These are phyloP conservation scores for Hypsopygia costalis DNA, from an alignment of 2,888 invertebrate species.

Conservation along the genomic window DNA sequence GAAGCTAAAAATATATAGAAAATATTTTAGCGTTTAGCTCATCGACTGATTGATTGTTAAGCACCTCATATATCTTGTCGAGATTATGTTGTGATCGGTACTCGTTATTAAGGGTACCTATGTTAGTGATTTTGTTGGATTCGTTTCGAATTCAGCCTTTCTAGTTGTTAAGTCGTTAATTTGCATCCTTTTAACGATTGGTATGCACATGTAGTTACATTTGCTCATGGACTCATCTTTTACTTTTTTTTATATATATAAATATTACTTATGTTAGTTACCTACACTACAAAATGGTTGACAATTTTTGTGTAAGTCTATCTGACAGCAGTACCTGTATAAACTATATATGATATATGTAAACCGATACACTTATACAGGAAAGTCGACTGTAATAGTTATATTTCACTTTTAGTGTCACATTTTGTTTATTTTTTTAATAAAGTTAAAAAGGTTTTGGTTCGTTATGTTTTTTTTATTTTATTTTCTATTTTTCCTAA, in stretches of 20 bases:
- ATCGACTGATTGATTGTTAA: conserved; percentile 61
- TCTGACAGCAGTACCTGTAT: not conserved
- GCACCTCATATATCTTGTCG: conserved; percentile 39
- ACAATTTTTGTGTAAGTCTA: conserved; percentile 35
- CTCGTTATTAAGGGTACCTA: conserved; percentile 31
- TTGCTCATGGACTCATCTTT: conserved; percentile 31
- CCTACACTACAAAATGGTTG: conserved; percentile 26
- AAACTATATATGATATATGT: too few species aligned
- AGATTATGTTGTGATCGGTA: conserved; percentile 36
- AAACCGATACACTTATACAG: not conserved
- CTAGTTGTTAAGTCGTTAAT: conserved; percentile 22
- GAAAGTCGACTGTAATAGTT: conserved; percentile 29
- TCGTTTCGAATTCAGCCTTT: conserved; percentile 47
- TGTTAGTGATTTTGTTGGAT: conserved; percentile 32
- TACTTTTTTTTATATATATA: conserved; percentile 31
- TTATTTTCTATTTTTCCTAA: conserved; percentile 45
- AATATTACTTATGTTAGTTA: conserved; percentile 29
- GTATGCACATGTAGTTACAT: conserved; percentile 55
- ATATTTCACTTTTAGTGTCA: conserved; percentile 35
- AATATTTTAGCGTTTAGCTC: conserved; percentile 60
- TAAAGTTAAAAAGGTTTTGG: conserved; percentile 47
- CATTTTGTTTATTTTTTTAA: conserved; percentile 50
- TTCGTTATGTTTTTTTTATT: conserved; percentile 44
- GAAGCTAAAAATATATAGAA: conserved; percentile 48
- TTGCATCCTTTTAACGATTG: conserved; percentile 26